These are phyloP conservation scores for Tragelaphus imberbis DNA, from an alignment of 2,113 vertebrate genomes.

Conservation along the genomic window DNA sequence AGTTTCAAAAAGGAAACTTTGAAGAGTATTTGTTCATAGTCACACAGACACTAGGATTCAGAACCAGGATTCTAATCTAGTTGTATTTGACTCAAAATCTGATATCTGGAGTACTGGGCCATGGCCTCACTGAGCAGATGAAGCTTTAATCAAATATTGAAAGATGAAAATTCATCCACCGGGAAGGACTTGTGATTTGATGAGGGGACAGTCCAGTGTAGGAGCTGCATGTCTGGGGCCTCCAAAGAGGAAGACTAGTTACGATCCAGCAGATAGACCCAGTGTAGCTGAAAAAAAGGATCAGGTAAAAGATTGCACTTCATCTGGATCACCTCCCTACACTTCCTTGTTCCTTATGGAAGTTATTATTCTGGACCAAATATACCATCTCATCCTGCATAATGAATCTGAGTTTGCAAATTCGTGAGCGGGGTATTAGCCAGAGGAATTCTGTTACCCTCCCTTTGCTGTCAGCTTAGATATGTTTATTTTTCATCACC, in stretches of 20 bases:
- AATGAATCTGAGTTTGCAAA: not conserved
- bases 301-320: too few species aligned
- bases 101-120: not conserved
- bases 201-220: rapidly evolving
- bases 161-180: not conserved
- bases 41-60: not conserved
- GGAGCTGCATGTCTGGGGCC: not conserved
- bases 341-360: not conserved
- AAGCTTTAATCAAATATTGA: not conserved
- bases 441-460: not conserved
- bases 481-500: constrained; percentile 32
- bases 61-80: not conserved
- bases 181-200: not conserved
- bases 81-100: not conserved
- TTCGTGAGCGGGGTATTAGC: not conserved
- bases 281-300: not conserved
- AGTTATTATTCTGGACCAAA: not conserved
- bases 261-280: not conserved
- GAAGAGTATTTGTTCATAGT: not conserved
- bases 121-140: not conserved
- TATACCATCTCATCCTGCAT: not conserved
- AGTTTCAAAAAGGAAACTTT: not conserved
- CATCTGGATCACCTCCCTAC: too few species aligned
- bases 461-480: not conserved
- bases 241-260: not conserved